Conservation (phyloP, 2,888 invertebrate species). For the Lacanobia wlatinum region DNA sequence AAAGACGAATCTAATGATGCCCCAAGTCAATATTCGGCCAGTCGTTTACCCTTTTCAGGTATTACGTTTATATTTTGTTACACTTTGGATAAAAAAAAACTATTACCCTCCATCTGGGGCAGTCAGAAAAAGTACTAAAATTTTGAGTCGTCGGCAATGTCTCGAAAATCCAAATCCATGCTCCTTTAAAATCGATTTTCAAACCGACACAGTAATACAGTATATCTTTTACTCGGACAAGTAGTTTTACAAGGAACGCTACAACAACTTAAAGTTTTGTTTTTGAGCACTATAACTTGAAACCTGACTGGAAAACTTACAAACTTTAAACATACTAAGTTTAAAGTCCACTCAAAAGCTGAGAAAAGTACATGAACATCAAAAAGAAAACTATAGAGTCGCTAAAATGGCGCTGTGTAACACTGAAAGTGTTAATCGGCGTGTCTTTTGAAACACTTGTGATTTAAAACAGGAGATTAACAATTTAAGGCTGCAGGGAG, state of each 20-base stretch:
- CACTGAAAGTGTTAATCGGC: constrained; percentile 8
- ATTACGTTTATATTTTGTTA: no score
- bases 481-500: constrained; percentile 4
- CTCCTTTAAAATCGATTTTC: background rate
- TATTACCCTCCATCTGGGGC: no score
- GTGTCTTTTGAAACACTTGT: constrained; percentile 13
- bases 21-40: no score
- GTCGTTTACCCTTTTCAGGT: no score
- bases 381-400: constrained; percentile 9
- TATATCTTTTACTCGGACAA: background rate
- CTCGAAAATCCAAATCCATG: background rate
- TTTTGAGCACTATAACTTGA: constrained; percentile 16
- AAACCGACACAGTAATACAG: background rate
- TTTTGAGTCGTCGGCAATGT: background rate
- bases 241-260: background rate
- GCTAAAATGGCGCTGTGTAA: background rate
- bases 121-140: background rate
- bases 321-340: constrained; percentile 15
- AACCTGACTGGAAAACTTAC: constrained; percentile 14
- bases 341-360: constrained; percentile 23
- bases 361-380: constrained; percentile 8
- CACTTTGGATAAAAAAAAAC: no score
- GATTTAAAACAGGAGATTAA: constrained; percentile 20
- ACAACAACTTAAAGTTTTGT: background rate
- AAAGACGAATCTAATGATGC: no score